Conservation (phyloP, 2,888 invertebrate species). For the Rhagium mordax region DNA sequence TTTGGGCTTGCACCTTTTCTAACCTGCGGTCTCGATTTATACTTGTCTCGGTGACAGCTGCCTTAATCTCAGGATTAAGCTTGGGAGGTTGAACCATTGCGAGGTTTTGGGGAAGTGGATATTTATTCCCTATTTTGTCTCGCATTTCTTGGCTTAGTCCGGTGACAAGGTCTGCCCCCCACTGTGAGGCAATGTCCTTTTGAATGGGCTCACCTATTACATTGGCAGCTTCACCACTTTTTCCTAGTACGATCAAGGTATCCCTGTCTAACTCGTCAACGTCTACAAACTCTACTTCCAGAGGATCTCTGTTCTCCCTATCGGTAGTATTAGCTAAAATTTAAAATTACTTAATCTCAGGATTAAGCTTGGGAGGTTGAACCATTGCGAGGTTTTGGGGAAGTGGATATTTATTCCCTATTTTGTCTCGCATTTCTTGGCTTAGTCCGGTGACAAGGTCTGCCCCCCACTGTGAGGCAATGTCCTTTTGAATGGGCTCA, state of each 20-base stretch:
- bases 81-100: neutral
- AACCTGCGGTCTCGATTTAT: neutral
- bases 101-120: neutral
- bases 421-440: too few relatives aligned
- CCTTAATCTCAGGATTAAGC: conserved; percentile 6
- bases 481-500: too few relatives aligned
- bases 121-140: neutral
- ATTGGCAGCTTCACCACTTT: neutral
- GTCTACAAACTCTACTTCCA: neutral
- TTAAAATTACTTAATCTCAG: too few relatives aligned
- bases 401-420: too few relatives aligned
- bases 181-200: conserved; percentile 7
- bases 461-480: too few relatives aligned
- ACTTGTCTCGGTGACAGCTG: neutral
- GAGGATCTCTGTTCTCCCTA: neutral
- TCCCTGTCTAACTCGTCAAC: neutral
- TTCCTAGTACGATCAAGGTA: conserved; percentile 1
- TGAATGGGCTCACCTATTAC: neutral
- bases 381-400: too few relatives aligned
- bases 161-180: neutral
- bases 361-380: too few relatives aligned
- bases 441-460: too few relatives aligned
- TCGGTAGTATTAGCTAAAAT: neutral
- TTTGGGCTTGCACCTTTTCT: neutral
- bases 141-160: neutral